Base-by-base conservation (phyloP, 2,888 invertebrate species). In the Craniophora ligustri region DNA sequence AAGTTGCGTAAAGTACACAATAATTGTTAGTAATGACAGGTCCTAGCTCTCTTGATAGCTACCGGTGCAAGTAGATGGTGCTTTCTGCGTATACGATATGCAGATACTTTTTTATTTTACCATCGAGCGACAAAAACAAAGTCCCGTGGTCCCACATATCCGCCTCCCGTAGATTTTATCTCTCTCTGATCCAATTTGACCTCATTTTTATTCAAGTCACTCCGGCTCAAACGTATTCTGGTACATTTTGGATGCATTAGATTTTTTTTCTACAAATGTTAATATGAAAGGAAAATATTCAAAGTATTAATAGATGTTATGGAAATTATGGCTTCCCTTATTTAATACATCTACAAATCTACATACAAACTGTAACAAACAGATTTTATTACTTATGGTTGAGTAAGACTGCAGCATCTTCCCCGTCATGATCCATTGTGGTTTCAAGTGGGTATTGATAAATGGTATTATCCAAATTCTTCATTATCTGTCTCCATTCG, bases 181-280 rank as follows among this genome's bases (percentile, higher is more conserved):
- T 84, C 70, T 61, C 76, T 75, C 81, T 81, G 86, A 87, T 91
- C 89, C 89, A 90, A 89, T 91, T 89, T 86, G 82, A 84, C 80
- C 86, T 88, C 86, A 92, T 92, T 92, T 81, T 85, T 90, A 92
- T 92, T 92, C 91, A 86, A 86, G 85, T 85, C 89, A 85, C 84
- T 76, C 79, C 73, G 78, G 64, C 76, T 78, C 78, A 78, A 86
- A 82, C 86, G 85, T 84, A 87, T 87, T 85, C 84, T 73, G 83
- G 84, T 87, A 84, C 82, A 88, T 90, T 90, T 86, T 79, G 82
- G 82, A 90, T 91, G 88, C 87, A 89, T 89, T 88, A 86, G 82
- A 81, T 79, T 81, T 84, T 83, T 86, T 79, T 66, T 72, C 74
- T 70, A 53, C 67, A 72, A 26, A 76, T 39, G 36, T 53, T 35